Conservation (phyloP, 2,113 vertebrate genomes). For the Panurus biarmicus region DNA sequence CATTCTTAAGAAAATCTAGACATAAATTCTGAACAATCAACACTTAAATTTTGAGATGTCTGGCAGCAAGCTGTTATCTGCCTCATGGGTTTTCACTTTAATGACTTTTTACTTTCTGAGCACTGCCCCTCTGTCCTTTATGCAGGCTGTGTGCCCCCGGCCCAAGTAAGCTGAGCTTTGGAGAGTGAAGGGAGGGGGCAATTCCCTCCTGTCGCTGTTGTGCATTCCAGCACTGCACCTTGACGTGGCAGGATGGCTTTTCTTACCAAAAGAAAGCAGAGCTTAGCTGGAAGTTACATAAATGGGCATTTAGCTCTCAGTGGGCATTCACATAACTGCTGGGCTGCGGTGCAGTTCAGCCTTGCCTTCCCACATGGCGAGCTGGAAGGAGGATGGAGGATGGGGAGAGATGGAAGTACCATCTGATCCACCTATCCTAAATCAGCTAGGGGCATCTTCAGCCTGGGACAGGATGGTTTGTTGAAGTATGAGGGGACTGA, state of each 20-base stretch:
- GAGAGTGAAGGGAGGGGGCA: not conserved
- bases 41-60: conserved; percentile 57
- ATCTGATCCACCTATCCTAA: not conserved
- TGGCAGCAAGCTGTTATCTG: conserved; percentile 59
- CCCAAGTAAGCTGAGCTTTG: not conserved
- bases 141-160: not conserved
- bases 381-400: not conserved
- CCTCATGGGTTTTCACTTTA: conserved; percentile 38
- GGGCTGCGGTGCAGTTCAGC: not conserved
- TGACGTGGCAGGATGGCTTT: not conserved
- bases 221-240: not conserved
- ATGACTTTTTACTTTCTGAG: conserved; percentile 20
- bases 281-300: not conserved
- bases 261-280: not conserved
- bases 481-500: not conserved
- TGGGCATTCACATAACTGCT: not conserved
- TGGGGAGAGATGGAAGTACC: not conserved
- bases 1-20: conserved; percentile 67
- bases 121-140: not conserved
- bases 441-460: not conserved
- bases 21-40: conserved; percentile 63
- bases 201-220: not conserved
- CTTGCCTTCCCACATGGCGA: not conserved
- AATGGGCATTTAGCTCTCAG: not conserved
- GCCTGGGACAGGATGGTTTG: not conserved